Evolutionary conservation across 1,140 invertebrate species (phyloP).

Genomic region (Bombus fervidus): DNA sequence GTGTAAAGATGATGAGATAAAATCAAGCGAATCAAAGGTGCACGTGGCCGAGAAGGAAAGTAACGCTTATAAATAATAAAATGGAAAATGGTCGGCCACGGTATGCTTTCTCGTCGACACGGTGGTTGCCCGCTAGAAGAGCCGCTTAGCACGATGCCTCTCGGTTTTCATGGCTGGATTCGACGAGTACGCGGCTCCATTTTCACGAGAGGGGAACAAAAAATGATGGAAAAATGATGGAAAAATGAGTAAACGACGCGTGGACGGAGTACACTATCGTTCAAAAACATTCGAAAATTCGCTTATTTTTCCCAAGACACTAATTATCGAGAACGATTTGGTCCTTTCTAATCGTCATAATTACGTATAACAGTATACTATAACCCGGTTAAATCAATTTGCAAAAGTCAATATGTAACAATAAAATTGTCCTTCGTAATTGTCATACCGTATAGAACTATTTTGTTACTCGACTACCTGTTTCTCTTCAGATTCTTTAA

Average conservation of each 20-base stretch:
- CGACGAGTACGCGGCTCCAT: not conserved
- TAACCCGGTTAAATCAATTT: too few species aligned
- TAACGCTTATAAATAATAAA: constrained; percentile 58
- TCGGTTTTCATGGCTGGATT: not conserved
- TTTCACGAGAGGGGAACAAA: not conserved
- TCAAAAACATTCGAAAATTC: too few species aligned
- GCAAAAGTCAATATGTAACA: too few species aligned
- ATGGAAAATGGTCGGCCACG: constrained; percentile 65
- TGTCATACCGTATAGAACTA: too few species aligned
- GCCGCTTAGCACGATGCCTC: not conserved
- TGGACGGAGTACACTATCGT: not conserved
- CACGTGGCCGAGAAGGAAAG: constrained; percentile 55
- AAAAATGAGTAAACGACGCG: not conserved
- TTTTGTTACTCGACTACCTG: too few species aligned
- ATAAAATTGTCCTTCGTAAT: too few species aligned
- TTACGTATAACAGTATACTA: too few species aligned
- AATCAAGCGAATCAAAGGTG: too few species aligned
- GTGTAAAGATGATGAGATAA: not conserved
- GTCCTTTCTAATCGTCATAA: too few species aligned
- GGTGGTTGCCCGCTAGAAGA: constrained; percentile 41
- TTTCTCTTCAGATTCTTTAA: too few species aligned
- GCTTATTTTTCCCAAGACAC: too few species aligned
- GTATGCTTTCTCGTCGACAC: constrained; percentile 68
- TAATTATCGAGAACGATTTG: too few species aligned
- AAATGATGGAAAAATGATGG: not conserved